Conservation (phyloP, 2,888 invertebrate species). For the Liodrosophila aerea region DNA sequence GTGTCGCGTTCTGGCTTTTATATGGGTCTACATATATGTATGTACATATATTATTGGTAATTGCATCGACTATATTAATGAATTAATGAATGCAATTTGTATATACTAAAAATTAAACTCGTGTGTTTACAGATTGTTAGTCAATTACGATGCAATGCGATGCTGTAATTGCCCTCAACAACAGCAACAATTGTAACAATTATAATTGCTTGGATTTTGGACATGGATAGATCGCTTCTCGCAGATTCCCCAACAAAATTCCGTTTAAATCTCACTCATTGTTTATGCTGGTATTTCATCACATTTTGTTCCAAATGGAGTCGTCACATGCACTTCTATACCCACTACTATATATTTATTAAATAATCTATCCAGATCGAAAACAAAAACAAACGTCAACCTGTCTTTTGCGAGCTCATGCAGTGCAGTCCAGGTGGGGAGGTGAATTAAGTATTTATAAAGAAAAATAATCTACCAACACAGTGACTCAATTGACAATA, state of each 20-base stretch:
- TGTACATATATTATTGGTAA: slow-evolving; percentile 7
- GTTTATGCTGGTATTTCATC: slow-evolving; percentile 61
- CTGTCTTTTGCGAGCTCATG: neutral
- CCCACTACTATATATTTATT: neutral
- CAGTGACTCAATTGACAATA: too few species aligned
- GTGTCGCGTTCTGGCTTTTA: slow-evolving; percentile 10
- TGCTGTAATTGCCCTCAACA: slow-evolving; percentile 20
- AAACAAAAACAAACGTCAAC: neutral
- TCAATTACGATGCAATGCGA: slow-evolving; percentile 18
- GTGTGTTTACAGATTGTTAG: slow-evolving; percentile 64
- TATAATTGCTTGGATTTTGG: slow-evolving; percentile 1
- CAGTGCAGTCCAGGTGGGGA: neutral
- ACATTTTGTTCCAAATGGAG: slow-evolving; percentile 30
- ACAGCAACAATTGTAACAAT: slow-evolving; percentile 1
- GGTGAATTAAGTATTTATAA: too few species aligned
- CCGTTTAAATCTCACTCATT: slow-evolving; percentile 72
- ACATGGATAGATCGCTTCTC: slow-evolving; percentile 30
- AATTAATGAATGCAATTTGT: slow-evolving; percentile 31
- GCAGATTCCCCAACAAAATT: slow-evolving; percentile 66
- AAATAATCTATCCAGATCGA: neutral
- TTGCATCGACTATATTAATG: slow-evolving; percentile 20
- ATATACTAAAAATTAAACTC: slow-evolving; percentile 1
- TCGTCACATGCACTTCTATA: neutral
- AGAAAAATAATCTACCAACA: too few species aligned
- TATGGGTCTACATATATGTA: neutral